These are phyloP conservation scores for Nudaria mundana DNA, from an alignment of 2,888 invertebrate species.

Conservation along the genomic window DNA sequence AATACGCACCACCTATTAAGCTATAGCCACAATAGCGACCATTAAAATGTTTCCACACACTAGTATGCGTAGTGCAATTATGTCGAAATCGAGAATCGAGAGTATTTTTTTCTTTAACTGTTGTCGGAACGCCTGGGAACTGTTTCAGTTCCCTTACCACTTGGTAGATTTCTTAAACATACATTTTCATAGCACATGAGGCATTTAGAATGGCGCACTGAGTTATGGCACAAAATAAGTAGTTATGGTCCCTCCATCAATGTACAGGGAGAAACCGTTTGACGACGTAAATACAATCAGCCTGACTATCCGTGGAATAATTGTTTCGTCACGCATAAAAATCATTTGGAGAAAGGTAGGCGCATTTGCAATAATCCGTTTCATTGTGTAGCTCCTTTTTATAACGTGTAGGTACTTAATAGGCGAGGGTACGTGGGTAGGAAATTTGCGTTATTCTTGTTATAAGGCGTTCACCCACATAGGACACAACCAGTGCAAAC, in stretches of 20 bases:
- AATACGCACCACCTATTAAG: conserved; percentile 56
- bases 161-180: conserved; percentile 33
- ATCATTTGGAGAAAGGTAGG: no score
- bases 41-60: conserved; percentile 73
- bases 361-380: neutral
- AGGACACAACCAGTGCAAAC: conserved; percentile 32
- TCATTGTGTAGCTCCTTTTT: neutral
- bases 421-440: conserved; percentile 19
- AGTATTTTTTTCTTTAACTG: conserved; percentile 48
- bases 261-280: no score
- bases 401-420: conserved; percentile 7
- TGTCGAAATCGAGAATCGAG: conserved; percentile 78
- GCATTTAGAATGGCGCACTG: no score
- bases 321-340: no score
- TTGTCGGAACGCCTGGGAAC: conserved; percentile 30
- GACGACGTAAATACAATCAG: no score
- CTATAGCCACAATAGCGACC: conserved; percentile 57
- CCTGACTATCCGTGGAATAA: no score
- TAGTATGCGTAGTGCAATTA: conserved; percentile 63
- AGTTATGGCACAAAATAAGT: no score
- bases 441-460: conserved; percentile 24
- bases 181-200: no score
- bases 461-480: conserved; percentile 33
- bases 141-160: conserved; percentile 33
- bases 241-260: no score